Conservation (phyloP, 2,797 vertebrate genomes). For the Pseudomugil gertrudae region DNA sequence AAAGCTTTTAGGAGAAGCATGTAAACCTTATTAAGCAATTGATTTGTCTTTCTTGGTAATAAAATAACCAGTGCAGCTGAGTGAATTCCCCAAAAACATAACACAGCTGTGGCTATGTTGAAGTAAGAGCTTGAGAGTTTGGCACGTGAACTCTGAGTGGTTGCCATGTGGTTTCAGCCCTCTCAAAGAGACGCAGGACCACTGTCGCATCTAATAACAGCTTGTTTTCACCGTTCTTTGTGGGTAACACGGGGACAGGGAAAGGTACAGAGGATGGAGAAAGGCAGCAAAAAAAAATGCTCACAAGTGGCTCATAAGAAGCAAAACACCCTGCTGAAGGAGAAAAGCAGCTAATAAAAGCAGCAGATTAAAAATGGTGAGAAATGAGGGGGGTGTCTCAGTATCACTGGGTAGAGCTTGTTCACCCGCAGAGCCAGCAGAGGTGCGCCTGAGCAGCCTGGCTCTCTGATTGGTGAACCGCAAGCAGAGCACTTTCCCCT, state of each 20-base stretch:
- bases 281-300: slow-evolving; percentile 20
- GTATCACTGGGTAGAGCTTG: slow-evolving; percentile 84
- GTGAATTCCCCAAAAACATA: slow-evolving; percentile 6
- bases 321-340: slow-evolving; percentile 20
- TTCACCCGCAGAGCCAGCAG: slow-evolving; percentile 76
- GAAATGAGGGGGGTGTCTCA: slow-evolving; percentile 29
- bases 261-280: slow-evolving; percentile 16
- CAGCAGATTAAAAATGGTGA: slow-evolving; percentile 5
- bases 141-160: slow-evolving; percentile 66
- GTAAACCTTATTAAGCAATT: slow-evolving; percentile 16
- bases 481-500: slow-evolving; percentile 71
- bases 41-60: slow-evolving; percentile 18
- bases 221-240: slow-evolving; percentile 58
- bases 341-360: slow-evolving; percentile 26
- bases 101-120: slow-evolving; percentile 34
- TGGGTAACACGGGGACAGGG: slow-evolving; percentile 23
- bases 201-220: slow-evolving; percentile 51
- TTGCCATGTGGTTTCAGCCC: slow-evolving; percentile 45
- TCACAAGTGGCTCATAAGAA: slow-evolving; percentile 24
- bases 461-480: slow-evolving; percentile 77
- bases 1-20: neutral
- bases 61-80: slow-evolving; percentile 15
- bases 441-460: slow-evolving; percentile 71
- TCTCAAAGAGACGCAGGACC: slow-evolving; percentile 30
- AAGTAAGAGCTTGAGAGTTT: slow-evolving; percentile 31